Conservation (phyloP, 2,113 vertebrate species). For the Hemiscyllium ocellatum region DNA sequence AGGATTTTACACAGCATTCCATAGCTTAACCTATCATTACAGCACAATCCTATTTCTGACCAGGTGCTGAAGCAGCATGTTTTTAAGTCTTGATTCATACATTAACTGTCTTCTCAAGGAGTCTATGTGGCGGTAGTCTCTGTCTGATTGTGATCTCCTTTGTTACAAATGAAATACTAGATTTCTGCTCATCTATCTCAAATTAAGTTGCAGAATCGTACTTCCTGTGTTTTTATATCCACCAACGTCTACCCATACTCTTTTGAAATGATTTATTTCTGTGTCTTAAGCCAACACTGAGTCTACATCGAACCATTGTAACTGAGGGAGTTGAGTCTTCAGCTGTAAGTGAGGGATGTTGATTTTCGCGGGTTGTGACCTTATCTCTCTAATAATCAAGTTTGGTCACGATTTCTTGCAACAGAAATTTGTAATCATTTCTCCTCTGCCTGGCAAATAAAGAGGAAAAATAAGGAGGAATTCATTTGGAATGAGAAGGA, state of each 20-base stretch:
- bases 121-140: too few species aligned
- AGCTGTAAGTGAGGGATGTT: too few species aligned
- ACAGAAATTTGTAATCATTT: constrained; percentile 3
- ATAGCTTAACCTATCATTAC: background rate
- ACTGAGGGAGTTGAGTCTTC: background rate
- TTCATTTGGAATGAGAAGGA: constrained; percentile 29
- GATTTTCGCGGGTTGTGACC: background rate
- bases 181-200: background rate
- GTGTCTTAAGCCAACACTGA: background rate
- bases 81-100: background rate
- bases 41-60: background rate
- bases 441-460: constrained; percentile 1
- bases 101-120: background rate
- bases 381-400: background rate
- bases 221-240: too few species aligned
- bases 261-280: background rate
- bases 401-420: constrained; percentile 11
- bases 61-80: background rate
- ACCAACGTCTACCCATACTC: background rate
- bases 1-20: background rate
- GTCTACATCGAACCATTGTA: background rate
- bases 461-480: constrained; percentile 19
- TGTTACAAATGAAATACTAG: background rate
- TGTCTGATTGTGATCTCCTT: background rate
- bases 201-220: background rate